Percentiles rank a stretch among this genome's conserved stretches.
Conservation (phyloP, 2,888 invertebrate genomes). For the Melikaiella ostensackeni region DNA sequence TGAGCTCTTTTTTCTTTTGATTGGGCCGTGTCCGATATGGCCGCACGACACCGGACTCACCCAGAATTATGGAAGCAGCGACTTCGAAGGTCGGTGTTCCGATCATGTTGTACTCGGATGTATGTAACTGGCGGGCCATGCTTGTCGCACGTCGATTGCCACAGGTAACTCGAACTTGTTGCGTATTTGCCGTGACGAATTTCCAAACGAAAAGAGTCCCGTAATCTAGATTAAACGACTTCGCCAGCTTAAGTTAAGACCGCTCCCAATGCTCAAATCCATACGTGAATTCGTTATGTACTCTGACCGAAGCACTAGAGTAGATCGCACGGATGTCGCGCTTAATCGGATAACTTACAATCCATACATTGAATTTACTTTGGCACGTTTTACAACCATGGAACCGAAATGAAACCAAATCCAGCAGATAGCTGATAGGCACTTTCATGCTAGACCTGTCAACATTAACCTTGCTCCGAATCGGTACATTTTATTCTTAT, state of each 20-base stretch:
- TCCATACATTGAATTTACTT: constrained; percentile 58
- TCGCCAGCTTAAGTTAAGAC: constrained; percentile 14
- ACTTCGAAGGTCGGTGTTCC: constrained; percentile 26
- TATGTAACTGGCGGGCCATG: not conserved
- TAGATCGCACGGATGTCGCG: constrained; percentile 68
- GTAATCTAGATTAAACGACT: not conserved
- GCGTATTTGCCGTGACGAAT: constrained; percentile 5
- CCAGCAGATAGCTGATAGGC: not conserved
- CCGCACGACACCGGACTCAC: constrained; percentile 27
- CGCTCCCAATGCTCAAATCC: not conserved
- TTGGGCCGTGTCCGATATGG: constrained; percentile 26
- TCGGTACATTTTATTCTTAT: not conserved
- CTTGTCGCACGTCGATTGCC: constrained; percentile 11
- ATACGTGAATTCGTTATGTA: constrained; percentile 12
- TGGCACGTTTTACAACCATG: constrained; percentile 48
- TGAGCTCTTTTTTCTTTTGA: constrained; percentile 42
- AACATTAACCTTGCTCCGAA: not conserved
- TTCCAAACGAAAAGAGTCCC: not conserved
- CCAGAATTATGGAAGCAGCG: constrained; percentile 39
- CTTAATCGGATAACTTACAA: constrained; percentile 69
- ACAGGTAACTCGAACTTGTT: not conserved
- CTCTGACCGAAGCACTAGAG: constrained; percentile 51
- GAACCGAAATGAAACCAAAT: constrained; percentile 41
- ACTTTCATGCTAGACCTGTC: not conserved
- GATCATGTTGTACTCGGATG: constrained; percentile 17